A percentile compares a stretch with the other conserved stretches of the same genome.
Evolutionary conservation across 2,888 invertebrate species (phyloP).

Genomic region (Saturnia pavonia): DNA sequence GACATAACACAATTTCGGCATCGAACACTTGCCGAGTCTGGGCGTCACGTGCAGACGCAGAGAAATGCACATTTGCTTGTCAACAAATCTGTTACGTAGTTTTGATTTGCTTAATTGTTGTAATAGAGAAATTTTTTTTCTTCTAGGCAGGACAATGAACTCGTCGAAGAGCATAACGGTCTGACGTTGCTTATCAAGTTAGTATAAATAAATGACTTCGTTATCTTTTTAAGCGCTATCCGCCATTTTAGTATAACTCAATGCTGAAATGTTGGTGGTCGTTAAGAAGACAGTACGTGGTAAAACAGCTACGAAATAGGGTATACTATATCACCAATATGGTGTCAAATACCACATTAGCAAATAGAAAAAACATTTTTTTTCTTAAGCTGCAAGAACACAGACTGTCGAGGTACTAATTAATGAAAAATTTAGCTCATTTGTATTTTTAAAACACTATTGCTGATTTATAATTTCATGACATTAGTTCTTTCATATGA

Average conservation of each 20-base stretch:
- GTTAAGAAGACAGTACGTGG: too few relatives aligned
- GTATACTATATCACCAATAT: too few relatives aligned
- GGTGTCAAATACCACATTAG: too few relatives aligned
- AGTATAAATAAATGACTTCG: background rate
- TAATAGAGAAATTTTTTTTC: background rate
- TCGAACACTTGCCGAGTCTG: slow-evolving; percentile 1
- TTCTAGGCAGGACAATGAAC: background rate
- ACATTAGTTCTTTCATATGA: background rate
- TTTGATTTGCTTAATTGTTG: background rate
- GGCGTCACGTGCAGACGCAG: background rate
- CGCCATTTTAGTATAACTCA: background rate
- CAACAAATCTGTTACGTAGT: background rate
- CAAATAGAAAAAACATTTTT: too few relatives aligned
- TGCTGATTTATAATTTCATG: too few relatives aligned
- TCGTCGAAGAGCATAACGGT: background rate
- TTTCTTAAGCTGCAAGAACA: too few relatives aligned
- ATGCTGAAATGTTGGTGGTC: too few relatives aligned
- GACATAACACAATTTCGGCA: slow-evolving; percentile 22
- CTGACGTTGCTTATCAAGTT: background rate
- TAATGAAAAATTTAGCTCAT: too few relatives aligned
- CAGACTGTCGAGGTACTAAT: too few relatives aligned
- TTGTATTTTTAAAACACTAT: too few relatives aligned
- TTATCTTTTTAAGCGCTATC: background rate
- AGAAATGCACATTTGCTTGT: background rate
- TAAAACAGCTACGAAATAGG: too few relatives aligned